Conservation (phyloP, 2,113 vertebrate genomes). For the Oreochromis niloticus region DNA sequence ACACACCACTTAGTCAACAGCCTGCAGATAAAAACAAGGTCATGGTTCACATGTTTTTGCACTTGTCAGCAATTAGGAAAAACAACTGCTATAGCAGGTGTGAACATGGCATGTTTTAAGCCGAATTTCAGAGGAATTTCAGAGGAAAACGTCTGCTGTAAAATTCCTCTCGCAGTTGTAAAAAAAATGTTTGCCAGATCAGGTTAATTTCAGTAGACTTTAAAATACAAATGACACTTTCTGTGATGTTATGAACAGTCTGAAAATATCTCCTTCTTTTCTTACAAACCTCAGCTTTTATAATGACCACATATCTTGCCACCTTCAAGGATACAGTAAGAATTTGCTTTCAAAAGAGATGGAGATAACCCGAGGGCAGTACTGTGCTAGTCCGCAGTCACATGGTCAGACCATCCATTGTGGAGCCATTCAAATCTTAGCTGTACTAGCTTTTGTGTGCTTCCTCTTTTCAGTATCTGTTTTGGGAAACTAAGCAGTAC, state of each 20-base stretch:
- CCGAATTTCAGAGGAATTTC: background rate
- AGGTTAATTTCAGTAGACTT: background rate
- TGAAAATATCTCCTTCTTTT: background rate
- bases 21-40: background rate
- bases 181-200: background rate
- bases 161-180: background rate
- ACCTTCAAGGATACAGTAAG: background rate
- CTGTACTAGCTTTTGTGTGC: conserved; percentile 29
- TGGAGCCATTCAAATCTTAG: conserved; percentile 31
- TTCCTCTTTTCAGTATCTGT: conserved; percentile 43
- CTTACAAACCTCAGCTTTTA: background rate
- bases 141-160: background rate
- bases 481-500: conserved; percentile 51
- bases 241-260: background rate
- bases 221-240: background rate
- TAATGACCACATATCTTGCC: background rate
- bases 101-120: background rate
- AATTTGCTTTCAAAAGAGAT: conserved; percentile 12
- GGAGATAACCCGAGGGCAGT: conserved; percentile 45
- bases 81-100: background rate
- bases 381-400: conserved; percentile 48
- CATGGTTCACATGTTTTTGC: background rate
- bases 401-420: conserved; percentile 30
- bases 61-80: background rate
- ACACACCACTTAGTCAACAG: background rate